Evolutionary conservation across 2,113 vertebrate species (phyloP), one percentile per base, ranked within the genome.

Genomic region (Pachycephala philippinensis): DNA sequence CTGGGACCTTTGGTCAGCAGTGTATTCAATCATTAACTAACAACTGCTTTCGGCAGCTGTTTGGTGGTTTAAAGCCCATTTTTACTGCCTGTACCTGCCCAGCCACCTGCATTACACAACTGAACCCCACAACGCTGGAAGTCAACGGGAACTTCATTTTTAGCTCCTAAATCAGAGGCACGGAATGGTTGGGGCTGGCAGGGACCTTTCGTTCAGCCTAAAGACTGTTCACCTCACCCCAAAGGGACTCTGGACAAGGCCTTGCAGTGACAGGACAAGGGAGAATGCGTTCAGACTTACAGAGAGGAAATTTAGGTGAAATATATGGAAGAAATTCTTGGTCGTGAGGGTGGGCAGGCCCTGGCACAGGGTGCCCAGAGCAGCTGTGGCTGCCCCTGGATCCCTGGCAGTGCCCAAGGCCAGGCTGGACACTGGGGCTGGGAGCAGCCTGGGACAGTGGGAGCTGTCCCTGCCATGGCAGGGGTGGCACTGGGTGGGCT

Each of bases 1-100:
- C 72, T 8, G 16, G 39, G 81, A 91, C 65, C 89, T 96, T 82
- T 82, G 82, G 33, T n/a, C 87, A 49, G 47, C n/a, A 35, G 4
- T 1, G 5, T 2, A 24, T 64, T 91, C 61, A 94, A 68, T 95
- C 10, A 95, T 95, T 95, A 94, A 96, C 95, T 8, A 40, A 30
- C 47, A 87, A 11, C 33, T 75, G 44, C 61, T 64, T 35, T 40
- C 71, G 42, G 39, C 52, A 78, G 42, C 60, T 89, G 40, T 6
- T 37, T 33, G 13, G 8, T 42, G 56, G 10, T 89, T 61, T 54
- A 45, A 77, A 57, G 54, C 19, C 9, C 5, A 11, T 54, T 70
- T 70, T 75, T 70, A 53, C n/a, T 54, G 71, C 44, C 61, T 54
- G 22, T 3, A 61, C 65, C n/a, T 81, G 61, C 84, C 75, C 54